Evolutionary conservation across 2,888 invertebrate genomes (phyloP).

Genomic region (Xestia c-nigrum): DNA sequence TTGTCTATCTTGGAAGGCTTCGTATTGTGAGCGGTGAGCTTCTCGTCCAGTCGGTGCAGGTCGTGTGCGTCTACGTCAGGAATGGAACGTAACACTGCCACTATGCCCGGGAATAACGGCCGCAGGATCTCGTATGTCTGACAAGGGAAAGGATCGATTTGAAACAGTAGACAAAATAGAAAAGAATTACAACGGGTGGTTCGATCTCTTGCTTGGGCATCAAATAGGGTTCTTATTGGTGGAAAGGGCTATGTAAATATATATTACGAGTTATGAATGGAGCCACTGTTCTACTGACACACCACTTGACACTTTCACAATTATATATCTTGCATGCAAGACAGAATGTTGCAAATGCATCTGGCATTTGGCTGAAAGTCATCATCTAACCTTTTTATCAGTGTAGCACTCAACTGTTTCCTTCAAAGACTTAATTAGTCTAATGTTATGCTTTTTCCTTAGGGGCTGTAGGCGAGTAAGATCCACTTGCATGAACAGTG

Average conservation of each 20-base stretch:
- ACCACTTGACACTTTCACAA: no score
- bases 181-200: no score
- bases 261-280: no score
- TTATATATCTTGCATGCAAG: no score
- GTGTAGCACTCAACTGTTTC: background rate
- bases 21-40: slow-evolving; percentile 92
- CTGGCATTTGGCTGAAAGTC: background rate
- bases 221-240: background rate
- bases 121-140: slow-evolving; percentile 94
- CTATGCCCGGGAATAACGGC: slow-evolving; percentile 93
- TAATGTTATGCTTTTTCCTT: background rate
- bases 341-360: background rate
- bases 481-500: no score
- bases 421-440: no score
- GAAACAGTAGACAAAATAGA: background rate
- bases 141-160: background rate
- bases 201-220: background rate
- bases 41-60: slow-evolving; percentile 96
- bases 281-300: no score
- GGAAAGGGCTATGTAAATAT: background rate
- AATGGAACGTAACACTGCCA: slow-evolving; percentile 93
- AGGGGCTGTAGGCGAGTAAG: background rate
- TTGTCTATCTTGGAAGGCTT: slow-evolving; percentile 96
- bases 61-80: slow-evolving; percentile 95
- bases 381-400: background rate